Evolutionary conservation across 1,140 invertebrate species (phyloP), one percentile per base, ranked within the genome.

Genomic region (Caenorhabditis tropicalis): DNA sequence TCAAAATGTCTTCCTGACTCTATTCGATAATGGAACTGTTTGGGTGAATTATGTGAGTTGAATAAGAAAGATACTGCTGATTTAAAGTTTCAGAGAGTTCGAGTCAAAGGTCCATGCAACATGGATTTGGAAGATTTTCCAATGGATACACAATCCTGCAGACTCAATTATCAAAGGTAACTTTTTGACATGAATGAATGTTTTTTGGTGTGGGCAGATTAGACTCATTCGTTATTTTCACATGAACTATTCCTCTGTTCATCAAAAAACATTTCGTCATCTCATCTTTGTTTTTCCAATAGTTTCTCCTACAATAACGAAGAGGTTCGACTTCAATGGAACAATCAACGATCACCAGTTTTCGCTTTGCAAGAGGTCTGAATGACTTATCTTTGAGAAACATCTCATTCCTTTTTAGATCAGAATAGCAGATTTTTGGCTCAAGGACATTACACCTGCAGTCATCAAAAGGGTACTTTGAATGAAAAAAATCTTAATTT

Each of bases 281-380:
- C 15, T 5, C 15, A 1, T 51, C n/a, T 51, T 51, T 65, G 0
- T 36, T 65, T 65, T 65, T 36, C 15, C 58, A 15, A 19, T 33
- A 88, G 88, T 58, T 90, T 90, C 60, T 89, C 89, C 60, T 90
- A 90, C 87, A 90, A 91, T 51, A 90, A 90, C 33, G 88, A 91
- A 56, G 90, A 90, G 85, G 89, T 90, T 4, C 84, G 88, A 46
- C 91, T 90, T 87, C 65, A 90, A 31, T 90, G 89, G 89, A 90
- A 90, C 85, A 46, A 53, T 15, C 81, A 79, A 53, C 21, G 51
- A 36, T 87, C 81, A 16, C 89, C 89, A 16, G 90, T 90, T 24
- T 90, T 88, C 46, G 79, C 88, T 1, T 85, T 88, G 3, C 85
- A 84, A 39, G 36, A 43, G n/a, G 65, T 74, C 2, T 70, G 9